Percentiles rank a stretch among this genome's conserved stretches.
Evolutionary conservation across 2,113 vertebrate species (phyloP).

Genomic region (Bubo scandiacus): DNA sequence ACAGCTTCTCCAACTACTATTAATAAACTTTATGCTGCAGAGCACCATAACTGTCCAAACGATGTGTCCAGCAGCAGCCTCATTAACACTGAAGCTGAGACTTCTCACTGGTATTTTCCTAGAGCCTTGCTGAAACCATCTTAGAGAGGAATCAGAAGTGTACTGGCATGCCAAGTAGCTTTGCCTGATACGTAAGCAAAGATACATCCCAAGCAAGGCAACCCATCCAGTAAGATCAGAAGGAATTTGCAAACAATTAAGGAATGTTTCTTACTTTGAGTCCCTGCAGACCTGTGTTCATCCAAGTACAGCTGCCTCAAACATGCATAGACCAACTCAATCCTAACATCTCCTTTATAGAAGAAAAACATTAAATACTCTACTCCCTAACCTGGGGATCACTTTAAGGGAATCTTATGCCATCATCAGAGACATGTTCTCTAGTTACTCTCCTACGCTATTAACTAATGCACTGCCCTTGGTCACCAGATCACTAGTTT

Average conservation of each 20-base stretch:
- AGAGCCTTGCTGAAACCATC: neutral
- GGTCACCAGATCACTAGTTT: neutral
- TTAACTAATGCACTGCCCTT: conserved; percentile 13
- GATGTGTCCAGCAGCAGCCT: neutral
- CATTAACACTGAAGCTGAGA: neutral
- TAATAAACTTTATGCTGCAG: conserved; percentile 30
- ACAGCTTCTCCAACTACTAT: conserved; percentile 38
- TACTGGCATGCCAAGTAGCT: neutral
- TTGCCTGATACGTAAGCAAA: conserved; percentile 20
- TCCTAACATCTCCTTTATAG: neutral
- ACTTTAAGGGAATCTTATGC: conserved; percentile 38
- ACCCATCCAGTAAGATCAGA: neutral
- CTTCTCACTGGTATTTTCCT: neutral
- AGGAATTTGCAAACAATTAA: conserved; percentile 57
- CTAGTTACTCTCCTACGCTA: neutral
- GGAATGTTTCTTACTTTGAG: conserved; percentile 35
- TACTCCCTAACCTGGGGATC: conserved; percentile 56
- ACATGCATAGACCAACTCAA: neutral
- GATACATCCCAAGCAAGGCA: neutral
- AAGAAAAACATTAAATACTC: conserved; percentile 34
- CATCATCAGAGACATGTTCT: neutral
- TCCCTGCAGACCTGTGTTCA: rapidly evolving
- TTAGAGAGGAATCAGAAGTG: neutral
- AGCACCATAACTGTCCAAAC: conserved; percentile 40
- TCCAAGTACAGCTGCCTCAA: neutral